Conservation (phyloP, 2,797 vertebrate genomes). For the Hippocampus kuda region DNA sequence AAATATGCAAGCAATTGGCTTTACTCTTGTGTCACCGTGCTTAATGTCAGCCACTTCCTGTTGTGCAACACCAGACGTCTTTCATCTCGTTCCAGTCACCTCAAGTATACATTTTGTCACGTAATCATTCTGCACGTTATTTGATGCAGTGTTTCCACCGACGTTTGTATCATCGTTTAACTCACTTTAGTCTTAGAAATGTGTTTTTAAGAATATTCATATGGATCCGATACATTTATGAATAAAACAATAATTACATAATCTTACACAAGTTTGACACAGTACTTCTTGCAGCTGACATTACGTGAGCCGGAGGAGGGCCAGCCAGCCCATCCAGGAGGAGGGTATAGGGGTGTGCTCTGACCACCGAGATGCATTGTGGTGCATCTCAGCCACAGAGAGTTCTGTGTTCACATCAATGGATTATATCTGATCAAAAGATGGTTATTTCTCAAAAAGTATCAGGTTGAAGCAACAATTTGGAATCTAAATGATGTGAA, state of each 20-base stretch:
- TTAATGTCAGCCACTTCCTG: constrained; percentile 1
- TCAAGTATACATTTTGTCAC: background rate
- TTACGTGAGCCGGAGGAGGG: background rate
- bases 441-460: background rate
- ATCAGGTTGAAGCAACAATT: background rate
- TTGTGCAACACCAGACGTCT: background rate
- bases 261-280: background rate
- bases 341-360: constrained; percentile 9
- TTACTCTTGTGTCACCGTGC: background rate
- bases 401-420: constrained; percentile 10
- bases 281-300: background rate
- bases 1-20: background rate
- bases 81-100: background rate
- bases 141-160: background rate
- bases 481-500: constrained; percentile 7
- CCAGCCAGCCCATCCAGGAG: background rate
- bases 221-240: too few relatives aligned
- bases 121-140: background rate
- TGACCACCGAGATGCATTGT: constrained; percentile 18
- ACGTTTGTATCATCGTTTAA: background rate
- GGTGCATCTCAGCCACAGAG: constrained; percentile 31
- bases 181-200: background rate
- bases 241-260: background rate
- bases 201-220: background rate
- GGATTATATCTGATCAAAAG: constrained; percentile 20